Evolutionary conservation across 2,797 vertebrate species (phyloP), one percentile per base, ranked within the genome.

Genomic region (Dromococcyx pavoninus): DNA sequence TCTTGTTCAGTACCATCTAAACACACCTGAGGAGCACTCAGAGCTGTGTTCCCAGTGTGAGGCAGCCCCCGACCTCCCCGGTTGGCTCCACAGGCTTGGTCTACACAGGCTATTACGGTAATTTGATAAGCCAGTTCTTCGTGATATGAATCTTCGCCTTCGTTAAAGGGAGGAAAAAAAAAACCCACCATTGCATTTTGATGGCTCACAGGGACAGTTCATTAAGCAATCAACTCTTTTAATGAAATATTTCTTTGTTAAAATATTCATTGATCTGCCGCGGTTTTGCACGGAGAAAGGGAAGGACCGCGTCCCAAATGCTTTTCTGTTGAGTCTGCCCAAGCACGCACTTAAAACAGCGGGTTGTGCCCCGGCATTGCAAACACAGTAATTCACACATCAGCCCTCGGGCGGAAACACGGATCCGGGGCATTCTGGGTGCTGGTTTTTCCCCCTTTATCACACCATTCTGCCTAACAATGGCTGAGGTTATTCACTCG

Each of bases 241-340:
- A 98, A 98, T 98, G 97, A 98, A 98, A 97, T 97, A 98, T 97
- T 98, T 98, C 97, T 98, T 98, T 98, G 97, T 98, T 98, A 97
- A 97, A 98, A 97, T 98, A 97, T 94, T 97, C 97, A 97, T 97
- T 97, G 97, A 97, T 97, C 97, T 97, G 94, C 95, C 65, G 76
- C 41, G 37, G 91, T 57, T 91, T 83, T 72, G 91, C 60, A 15
- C 2, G 86, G 92, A 79, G 89, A 83, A 95, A 91, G 95, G 91
- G 91, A 95, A 90, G 88, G 84, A 35, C 79, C 76, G 11, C 5
- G 95, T 95, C 94, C 96, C 93, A 74, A 65, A 91, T 78, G 97
- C 77, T 95, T 94, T 88, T 41, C 89, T 35, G 54, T 13, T 46
- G 88, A 95, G 84, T 86, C 76, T 89, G 86, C 81, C 95, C 76